Base-by-base conservation (phyloP, 2,797 vertebrate genomes). In the Aeoliscus strigatus region DNA sequence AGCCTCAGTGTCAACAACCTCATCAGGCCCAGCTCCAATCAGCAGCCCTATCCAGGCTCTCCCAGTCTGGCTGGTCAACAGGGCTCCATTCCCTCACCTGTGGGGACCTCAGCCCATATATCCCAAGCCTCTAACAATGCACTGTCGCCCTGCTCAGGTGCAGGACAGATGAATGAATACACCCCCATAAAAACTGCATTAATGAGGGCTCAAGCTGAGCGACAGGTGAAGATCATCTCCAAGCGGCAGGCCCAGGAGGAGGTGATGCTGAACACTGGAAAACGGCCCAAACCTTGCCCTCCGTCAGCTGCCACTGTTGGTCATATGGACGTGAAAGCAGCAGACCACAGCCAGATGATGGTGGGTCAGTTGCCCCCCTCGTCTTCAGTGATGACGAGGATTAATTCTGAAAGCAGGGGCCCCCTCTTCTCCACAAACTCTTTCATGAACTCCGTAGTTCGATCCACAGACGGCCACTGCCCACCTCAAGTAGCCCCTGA, bases 1-100 rank as follows among this genome's bases (percentile, higher is more conserved):
- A 96, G 92, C 71, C 87, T 98, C 62, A 98, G 92, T 0, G 90
- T 98, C 51, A 97, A 96, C 83, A 98, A 96, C 70, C 87, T 96
- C 5, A 91, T 97, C 51, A 89, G 91, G 50, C 87, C 92, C 39
- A 91, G 76, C 52, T 86, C 91, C 39, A 86, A 73, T 61, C 94
- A 93, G 49, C 91, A 91, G 36, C 87, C 90, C 24, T 89, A 92
- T 28, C 82, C 87, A 39, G 90, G 88, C 11, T 94, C 92, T 36
- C 87, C 93, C 0, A 87, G 82, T 70, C 71, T 93, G 23, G 33
- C 84, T 66, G 67, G 39, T 41, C 88, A 83, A 26, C 89, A 88
- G 44, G 66, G 74, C 3, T 83, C 88, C 0, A 64, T 64, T 28
- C 64, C 85, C 4, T 86, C 88, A 11, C 83, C 87, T 66, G 74